A percentile compares a stretch with the other conserved stretches of the same genome.
These are phyloP conservation scores for Dipodomys merriami DNA, from an alignment of 2,113 vertebrate genomes.

Conservation along the genomic window DNA sequence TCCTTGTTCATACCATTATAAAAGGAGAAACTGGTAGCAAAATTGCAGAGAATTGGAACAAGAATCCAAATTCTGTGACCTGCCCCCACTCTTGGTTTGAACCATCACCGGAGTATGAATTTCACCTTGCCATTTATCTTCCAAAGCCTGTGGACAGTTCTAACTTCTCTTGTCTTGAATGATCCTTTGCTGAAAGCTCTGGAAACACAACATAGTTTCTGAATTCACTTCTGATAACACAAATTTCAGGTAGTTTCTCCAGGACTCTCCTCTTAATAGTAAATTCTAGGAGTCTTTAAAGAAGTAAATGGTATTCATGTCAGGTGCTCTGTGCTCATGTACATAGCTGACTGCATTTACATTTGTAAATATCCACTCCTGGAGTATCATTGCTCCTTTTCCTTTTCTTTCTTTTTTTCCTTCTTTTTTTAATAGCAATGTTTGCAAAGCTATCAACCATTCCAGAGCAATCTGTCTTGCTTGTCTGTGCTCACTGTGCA, in stretches of 20 bases:
- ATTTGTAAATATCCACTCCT: conserved; percentile 56
- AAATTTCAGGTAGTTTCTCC: conserved; percentile 22
- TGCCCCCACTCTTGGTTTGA: background rate
- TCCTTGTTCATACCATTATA: background rate
- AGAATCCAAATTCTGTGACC: background rate
- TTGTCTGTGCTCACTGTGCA: conserved; percentile 45
- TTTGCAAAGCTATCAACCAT: conserved; percentile 16
- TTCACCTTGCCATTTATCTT: background rate
- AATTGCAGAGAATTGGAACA: background rate
- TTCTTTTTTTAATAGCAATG: conserved; percentile 31
- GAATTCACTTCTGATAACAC: conserved; percentile 4
- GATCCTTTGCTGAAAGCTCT: conserved; percentile 37
- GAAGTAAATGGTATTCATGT: conserved; percentile 20
- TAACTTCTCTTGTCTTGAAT: background rate
- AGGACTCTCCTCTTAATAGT: conserved; percentile 38
- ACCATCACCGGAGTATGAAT: background rate
- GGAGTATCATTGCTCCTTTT: background rate
- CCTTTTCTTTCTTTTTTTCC: background rate
- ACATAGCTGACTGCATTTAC: conserved; percentile 36
- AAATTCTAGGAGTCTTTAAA: conserved; percentile 43
- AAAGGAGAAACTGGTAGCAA: background rate
- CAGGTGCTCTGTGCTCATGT: conserved; percentile 23
- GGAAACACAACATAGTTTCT: conserved; percentile 4
- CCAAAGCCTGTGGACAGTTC: background rate
- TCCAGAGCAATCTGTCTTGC: conserved; percentile 65